Evolutionary conservation across 2,113 vertebrate species (phyloP).

Genomic region (Prunella himalayana): DNA sequence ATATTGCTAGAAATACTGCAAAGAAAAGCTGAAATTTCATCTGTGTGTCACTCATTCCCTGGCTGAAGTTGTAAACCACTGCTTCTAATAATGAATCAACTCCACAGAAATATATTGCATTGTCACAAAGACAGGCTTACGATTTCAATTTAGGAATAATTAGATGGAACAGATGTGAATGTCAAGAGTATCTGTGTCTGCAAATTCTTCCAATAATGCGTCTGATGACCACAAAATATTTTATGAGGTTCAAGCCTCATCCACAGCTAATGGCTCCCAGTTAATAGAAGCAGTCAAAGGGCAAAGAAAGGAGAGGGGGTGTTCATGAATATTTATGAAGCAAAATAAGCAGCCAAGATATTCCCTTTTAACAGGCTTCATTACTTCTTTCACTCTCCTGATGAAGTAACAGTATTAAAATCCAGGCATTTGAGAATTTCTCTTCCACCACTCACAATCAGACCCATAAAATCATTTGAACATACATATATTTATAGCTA

Average conservation of each 20-base stretch:
- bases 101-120: constrained; percentile 23
- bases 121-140: constrained; percentile 52
- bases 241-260: constrained; percentile 52
- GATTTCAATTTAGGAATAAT: constrained; percentile 37
- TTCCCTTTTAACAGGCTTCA: constrained; percentile 28
- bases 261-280: constrained; percentile 57
- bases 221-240: constrained; percentile 53
- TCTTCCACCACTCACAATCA: constrained; percentile 49
- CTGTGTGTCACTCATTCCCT: background rate
- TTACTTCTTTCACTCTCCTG: constrained; percentile 22
- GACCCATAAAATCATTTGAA: constrained; percentile 41
- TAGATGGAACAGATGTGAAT: constrained; percentile 41
- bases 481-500: background rate
- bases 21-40: constrained; percentile 18
- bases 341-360: constrained; percentile 32
- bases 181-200: constrained; percentile 44
- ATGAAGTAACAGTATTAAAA: constrained; percentile 46
- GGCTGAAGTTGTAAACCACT: constrained; percentile 22
- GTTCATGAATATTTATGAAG: constrained; percentile 59
- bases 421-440: background rate
- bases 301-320: constrained; percentile 24
- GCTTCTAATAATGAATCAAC: constrained; percentile 36
- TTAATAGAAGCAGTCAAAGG: constrained; percentile 66
- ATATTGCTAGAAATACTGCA: background rate
- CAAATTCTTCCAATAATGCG: constrained; percentile 44